phyloP scores from a whole-genome alignment of 2,797 vertebrate species.

The Odontamblyopus rebecca region DNA sequence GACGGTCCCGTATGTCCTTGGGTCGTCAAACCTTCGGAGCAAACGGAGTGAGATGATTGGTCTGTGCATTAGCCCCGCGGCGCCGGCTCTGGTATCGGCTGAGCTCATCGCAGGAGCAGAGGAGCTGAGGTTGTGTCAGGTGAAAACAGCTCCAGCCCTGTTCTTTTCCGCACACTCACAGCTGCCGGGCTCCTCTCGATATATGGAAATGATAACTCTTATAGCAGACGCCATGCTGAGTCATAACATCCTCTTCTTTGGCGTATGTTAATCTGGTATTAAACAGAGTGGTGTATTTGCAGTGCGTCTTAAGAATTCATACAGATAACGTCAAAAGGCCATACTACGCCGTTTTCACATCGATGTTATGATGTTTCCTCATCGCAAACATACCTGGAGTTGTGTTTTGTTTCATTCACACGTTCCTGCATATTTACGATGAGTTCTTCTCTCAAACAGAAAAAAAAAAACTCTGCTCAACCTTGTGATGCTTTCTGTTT shows the following conservation, averaged over 20 bases:
- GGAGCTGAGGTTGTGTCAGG: slow-evolving; percentile 26
- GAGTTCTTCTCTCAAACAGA: too few species aligned
- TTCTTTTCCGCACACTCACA: slow-evolving; percentile 3
- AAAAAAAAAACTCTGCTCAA: too few species aligned
- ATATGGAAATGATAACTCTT: slow-evolving; percentile 23
- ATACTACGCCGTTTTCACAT: too few species aligned
- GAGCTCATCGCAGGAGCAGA: slow-evolving; percentile 33
- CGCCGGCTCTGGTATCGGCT: slow-evolving; percentile 20
- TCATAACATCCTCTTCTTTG: slow-evolving; percentile 6
- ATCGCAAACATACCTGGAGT: too few species aligned
- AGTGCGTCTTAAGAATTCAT: too few species aligned
- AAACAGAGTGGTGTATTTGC: neutral
- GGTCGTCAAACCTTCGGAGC: slow-evolving; percentile 15
- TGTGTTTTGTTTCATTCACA: too few species aligned
- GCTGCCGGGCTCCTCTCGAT: slow-evolving; percentile 17
- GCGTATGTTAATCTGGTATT: neutral
- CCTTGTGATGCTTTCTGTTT: too few species aligned
- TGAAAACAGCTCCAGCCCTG: slow-evolving; percentile 27
- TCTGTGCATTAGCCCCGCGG: slow-evolving; percentile 25
- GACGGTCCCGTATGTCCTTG: slow-evolving; percentile 11
- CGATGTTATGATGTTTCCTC: too few species aligned
- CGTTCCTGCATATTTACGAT: too few species aligned
- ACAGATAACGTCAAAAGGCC: too few species aligned
- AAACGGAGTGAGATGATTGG: slow-evolving; percentile 28
- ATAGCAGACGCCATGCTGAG: slow-evolving; percentile 22